Base-by-base conservation (phyloP, 2,888 invertebrate genomes). In the Drosophila barbarae region DNA sequence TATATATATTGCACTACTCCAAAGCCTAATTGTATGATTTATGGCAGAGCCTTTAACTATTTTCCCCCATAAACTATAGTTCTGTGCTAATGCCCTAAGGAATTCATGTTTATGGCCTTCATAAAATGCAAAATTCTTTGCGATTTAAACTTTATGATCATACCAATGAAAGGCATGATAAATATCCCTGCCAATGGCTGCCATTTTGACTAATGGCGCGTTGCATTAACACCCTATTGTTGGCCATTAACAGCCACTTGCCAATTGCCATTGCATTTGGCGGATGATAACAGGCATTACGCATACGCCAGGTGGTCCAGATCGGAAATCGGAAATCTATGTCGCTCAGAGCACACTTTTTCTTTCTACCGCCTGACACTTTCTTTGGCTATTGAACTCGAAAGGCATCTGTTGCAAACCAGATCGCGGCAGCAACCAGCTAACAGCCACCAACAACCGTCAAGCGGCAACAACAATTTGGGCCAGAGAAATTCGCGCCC, bases 361-460 rank as follows among this genome's bases (percentile, higher is more conserved):
- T 81, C 80, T 81, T 81, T 81, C 80, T 73, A 79, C 44, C 72
- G 47, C 44, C 68, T 60, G 84, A 71, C 79, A 81, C 80, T 81
- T 81, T 81, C 80, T 81, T 84, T 81, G 82, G 84, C 80, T 81
- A 81, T 81, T 81, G 81, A 81, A 81, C 84, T 75, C 75, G 73
- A 79, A 82, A 60, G 35, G 35, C 61, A 60, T 60, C 59, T 44
- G 58, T 44, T 58, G 58, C 58, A 60, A 60, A 60, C 59, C 59
- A 60, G 59, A 60, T 60, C 59, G 59, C 44, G 44, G 8, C 57
- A 51, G 28, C 46, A 8, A 15, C 9, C 23, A 41, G 38, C 39
- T 10, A 39, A 12, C 39, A 54, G 38, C 54, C 52, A 74, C 59
- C 80, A 73, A 73, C 72, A 82, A 81, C 23, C 23, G 23, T 23